A percentile compares a stretch with the other conserved stretches of the same genome.
Evolutionary conservation across 2,797 vertebrate species (phyloP).

Genomic region (Danionella dracula): DNA sequence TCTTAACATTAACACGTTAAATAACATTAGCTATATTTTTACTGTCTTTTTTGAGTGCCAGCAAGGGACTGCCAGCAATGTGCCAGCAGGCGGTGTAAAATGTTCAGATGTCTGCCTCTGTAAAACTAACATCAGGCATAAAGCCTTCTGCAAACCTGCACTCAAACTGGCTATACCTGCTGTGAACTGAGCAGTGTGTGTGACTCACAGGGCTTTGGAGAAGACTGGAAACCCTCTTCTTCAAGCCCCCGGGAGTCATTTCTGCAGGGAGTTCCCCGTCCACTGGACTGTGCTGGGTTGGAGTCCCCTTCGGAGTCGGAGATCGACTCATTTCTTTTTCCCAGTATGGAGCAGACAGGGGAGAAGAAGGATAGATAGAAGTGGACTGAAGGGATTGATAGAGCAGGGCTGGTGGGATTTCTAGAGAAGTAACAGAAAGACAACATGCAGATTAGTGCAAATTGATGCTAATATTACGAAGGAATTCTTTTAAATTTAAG

Average conservation of each 20-base stretch:
- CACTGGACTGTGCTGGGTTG: slow-evolving; percentile 72
- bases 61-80: no score
- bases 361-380: slow-evolving; percentile 39
- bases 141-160: no score
- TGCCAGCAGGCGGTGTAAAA: no score
- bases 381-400: slow-evolving; percentile 31
- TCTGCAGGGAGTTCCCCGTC: slow-evolving; percentile 73
- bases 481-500: background rate
- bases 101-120: no score
- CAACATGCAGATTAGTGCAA: background rate
- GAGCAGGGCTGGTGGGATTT: slow-evolving; percentile 19
- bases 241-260: slow-evolving; percentile 40
- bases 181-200: no score
- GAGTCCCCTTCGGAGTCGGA: slow-evolving; percentile 70
- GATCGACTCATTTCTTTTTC: slow-evolving; percentile 76
- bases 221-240: slow-evolving; percentile 70
- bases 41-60: no score
- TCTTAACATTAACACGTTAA: no score
- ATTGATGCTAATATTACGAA: background rate
- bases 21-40: no score
- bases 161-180: no score
- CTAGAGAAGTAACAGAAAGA: background rate
- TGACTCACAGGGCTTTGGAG: slow-evolving; percentile 87
- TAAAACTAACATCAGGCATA: no score
- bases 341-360: slow-evolving; percentile 8